Evolutionary conservation across 2,888 invertebrate genomes (phyloP).

Genomic region (Lissonota sp.): DNA sequence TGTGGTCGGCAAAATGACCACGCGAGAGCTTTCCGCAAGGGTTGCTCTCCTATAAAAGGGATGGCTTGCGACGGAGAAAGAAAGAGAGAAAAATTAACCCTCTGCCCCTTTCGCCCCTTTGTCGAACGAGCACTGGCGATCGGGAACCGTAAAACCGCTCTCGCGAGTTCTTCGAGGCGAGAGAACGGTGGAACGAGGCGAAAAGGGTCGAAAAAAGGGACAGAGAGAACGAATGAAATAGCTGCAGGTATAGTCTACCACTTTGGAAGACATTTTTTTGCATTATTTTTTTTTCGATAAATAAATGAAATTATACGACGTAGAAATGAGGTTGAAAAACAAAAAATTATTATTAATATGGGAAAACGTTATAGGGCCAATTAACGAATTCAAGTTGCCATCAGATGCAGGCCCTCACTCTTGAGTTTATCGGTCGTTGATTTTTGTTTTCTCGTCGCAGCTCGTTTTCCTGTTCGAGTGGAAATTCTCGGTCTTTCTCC

Average conservation of each 20-base stretch:
- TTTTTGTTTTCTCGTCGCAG: slow-evolving; percentile 49
- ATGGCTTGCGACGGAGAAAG: slow-evolving; percentile 2
- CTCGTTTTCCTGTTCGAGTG: slow-evolving; percentile 38
- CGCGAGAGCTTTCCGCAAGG: slow-evolving; percentile 13
- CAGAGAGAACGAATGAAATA: slow-evolving; percentile 46
- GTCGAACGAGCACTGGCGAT: slow-evolving; percentile 34
- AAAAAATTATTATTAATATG: slow-evolving; percentile 18
- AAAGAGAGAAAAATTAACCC: slow-evolving; percentile 63
- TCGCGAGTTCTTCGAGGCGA: slow-evolving; percentile 65
- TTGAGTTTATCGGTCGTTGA: slow-evolving; percentile 68
- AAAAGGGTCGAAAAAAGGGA: slow-evolving; percentile 21
- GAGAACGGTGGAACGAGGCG: slow-evolving; percentile 51
- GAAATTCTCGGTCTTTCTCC: slow-evolving; percentile 3
- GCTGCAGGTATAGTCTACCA: slow-evolving; percentile 46
- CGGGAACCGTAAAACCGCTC: slow-evolving; percentile 56
- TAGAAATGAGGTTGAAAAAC: too few species aligned
- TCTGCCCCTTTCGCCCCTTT: background rate
- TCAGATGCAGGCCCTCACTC: slow-evolving; percentile 74
- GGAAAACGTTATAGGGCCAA: slow-evolving; percentile 78
- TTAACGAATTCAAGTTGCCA: slow-evolving; percentile 80
- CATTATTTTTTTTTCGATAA: slow-evolving; percentile 46
- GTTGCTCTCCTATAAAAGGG: slow-evolving; percentile 16
- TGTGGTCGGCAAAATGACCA: slow-evolving; percentile 51
- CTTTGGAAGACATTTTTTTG: background rate
- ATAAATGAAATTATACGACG: slow-evolving; percentile 1